A percentile compares a stretch with the other conserved stretches of the same genome.
These are phyloP conservation scores for Lutjanus erythropterus DNA, from an alignment of 2,113 vertebrate species.

Conservation along the genomic window DNA sequence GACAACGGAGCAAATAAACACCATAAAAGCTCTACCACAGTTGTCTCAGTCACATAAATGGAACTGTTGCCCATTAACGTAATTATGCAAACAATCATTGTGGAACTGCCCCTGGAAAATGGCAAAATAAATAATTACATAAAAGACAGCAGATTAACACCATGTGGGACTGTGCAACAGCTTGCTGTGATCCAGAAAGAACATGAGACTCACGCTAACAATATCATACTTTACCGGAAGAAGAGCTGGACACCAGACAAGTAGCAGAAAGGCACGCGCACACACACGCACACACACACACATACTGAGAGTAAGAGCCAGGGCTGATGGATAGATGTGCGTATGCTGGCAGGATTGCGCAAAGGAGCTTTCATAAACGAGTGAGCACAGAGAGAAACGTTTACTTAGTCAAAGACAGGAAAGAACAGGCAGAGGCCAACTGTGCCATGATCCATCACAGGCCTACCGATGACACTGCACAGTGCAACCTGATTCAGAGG, in stretches of 20 bases:
- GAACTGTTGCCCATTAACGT: background rate
- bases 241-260: slow-evolving; percentile 46
- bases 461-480: slow-evolving; percentile 60
- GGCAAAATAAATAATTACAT: slow-evolving; percentile 24
- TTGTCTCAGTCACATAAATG: background rate
- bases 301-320: slow-evolving; percentile 32
- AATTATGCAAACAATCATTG: slow-evolving; percentile 6
- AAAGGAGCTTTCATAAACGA: slow-evolving; percentile 72
- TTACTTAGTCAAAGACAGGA: slow-evolving; percentile 80
- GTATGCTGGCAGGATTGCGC: slow-evolving; percentile 68
- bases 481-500: slow-evolving; percentile 63
- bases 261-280: background rate
- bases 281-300: slow-evolving; percentile 30
- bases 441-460: slow-evolving; percentile 74
- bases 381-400: slow-evolving; percentile 78
- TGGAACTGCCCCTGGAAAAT: slow-evolving; percentile 11
- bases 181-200: slow-evolving; percentile 24
- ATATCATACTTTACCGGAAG: slow-evolving; percentile 57
- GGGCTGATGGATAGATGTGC: slow-evolving; percentile 76
- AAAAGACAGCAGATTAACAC: slow-evolving; percentile 26
- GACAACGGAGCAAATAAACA: slow-evolving; percentile 5
- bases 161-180: slow-evolving; percentile 30
- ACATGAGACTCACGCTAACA: slow-evolving; percentile 20
- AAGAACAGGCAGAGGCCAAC: slow-evolving; percentile 72
- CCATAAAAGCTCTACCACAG: background rate